A percentile compares a stretch with the other conserved stretches of the same genome.
Conservation (phyloP, 2,888 invertebrate genomes). For the Sinhomidia bicolor region DNA sequence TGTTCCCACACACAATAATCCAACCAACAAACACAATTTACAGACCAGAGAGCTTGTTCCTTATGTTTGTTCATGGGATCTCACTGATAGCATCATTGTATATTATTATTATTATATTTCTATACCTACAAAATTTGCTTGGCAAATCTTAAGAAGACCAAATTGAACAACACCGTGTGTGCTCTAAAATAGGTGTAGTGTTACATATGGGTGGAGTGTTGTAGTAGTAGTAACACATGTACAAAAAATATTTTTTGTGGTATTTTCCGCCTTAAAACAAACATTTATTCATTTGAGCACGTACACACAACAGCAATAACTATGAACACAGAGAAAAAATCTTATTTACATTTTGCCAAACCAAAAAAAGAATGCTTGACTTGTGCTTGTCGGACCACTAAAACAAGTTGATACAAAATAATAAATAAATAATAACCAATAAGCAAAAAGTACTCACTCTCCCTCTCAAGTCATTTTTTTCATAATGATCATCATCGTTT, state of each 20-base stretch:
- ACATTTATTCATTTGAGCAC: slow-evolving; percentile 59
- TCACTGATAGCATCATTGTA: neutral
- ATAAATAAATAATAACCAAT: slow-evolving; percentile 22
- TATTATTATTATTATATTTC: neutral
- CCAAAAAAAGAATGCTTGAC: slow-evolving; percentile 21
- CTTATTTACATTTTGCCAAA: slow-evolving; percentile 54
- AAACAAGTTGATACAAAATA: slow-evolving; percentile 39
- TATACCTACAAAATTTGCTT: neutral
- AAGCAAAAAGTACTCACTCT: slow-evolving; percentile 29
- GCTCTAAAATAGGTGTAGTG: slow-evolving; percentile 61
- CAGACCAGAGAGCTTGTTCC: too few species aligned
- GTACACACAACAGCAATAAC: slow-evolving; percentile 34
- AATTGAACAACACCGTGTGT: neutral
- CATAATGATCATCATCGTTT: slow-evolving; percentile 41
- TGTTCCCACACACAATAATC: neutral
- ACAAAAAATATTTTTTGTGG: slow-evolving; percentile 75
- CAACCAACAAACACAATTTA: neutral
- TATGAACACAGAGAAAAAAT: slow-evolving; percentile 36
- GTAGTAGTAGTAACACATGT: slow-evolving; percentile 76
- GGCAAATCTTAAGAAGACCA: neutral
- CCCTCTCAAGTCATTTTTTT: slow-evolving; percentile 20
- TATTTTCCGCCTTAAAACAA: slow-evolving; percentile 78
- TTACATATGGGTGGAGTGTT: slow-evolving; percentile 77
- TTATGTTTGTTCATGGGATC: neutral
- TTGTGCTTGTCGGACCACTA: slow-evolving; percentile 28